Conservation (phyloP, 2,113 vertebrate species). For the Myrmophylax atrothorax region DNA sequence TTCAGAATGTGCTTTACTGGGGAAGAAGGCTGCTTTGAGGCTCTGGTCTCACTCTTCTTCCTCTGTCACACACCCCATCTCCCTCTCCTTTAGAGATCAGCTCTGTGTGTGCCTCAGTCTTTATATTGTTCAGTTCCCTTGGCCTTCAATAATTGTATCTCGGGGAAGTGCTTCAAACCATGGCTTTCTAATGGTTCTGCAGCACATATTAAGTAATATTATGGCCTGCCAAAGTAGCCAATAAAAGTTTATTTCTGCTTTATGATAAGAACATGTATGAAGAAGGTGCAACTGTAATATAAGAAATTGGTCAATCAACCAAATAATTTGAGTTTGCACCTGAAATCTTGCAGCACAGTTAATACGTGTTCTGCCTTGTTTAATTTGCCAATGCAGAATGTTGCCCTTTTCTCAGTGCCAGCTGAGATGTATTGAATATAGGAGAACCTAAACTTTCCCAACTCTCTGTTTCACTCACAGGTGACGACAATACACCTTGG, state of each 20-base stretch:
- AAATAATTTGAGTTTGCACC: not conserved
- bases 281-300: not conserved
- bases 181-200: not conserved
- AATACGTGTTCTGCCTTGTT: not conserved
- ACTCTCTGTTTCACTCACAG: not conserved
- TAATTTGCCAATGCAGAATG: not conserved
- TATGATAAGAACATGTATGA: not conserved
- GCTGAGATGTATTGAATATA: not conserved
- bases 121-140: not conserved
- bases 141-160: not conserved
- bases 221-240: not conserved
- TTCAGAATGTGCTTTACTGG: not conserved
- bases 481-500: not conserved
- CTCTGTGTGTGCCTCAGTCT: not conserved
- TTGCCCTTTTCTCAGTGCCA: not conserved
- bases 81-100: not conserved
- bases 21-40: not conserved
- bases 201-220: not conserved
- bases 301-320: not conserved
- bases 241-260: not conserved
- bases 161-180: not conserved
- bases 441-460: not conserved
- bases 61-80: not conserved
- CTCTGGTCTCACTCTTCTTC: not conserved
- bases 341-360: not conserved